Evolutionary conservation across 2,113 vertebrate species (phyloP).

Genomic region (Bettongia penicillata): DNA sequence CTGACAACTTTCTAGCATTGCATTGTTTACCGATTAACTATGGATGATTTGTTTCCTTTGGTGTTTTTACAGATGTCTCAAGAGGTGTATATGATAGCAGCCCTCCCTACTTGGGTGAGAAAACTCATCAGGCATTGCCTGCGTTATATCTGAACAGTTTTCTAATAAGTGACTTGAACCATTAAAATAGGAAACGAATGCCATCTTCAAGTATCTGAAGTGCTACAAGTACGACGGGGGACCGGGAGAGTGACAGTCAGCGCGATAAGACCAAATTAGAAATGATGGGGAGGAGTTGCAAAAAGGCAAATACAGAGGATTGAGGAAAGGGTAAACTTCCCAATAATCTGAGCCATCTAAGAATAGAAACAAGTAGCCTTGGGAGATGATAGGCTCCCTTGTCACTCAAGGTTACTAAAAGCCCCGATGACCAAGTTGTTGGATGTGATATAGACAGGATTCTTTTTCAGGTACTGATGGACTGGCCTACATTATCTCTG

Average conservation of each 20-base stretch:
- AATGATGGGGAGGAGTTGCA: background rate
- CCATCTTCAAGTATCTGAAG: background rate
- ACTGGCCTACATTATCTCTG: background rate
- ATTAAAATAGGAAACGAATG: background rate
- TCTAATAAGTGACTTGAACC: background rate
- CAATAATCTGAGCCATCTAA: background rate
- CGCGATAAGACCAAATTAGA: background rate
- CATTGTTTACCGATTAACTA: background rate
- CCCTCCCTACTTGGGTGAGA: background rate
- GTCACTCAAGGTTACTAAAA: background rate
- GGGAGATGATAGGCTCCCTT: background rate
- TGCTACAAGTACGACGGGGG: background rate
- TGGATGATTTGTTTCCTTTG: background rate
- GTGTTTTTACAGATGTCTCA: constrained; percentile 21
- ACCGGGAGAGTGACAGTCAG: background rate
- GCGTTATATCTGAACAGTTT: background rate
- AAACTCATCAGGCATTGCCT: background rate
- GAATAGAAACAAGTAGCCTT: background rate
- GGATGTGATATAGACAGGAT: background rate
- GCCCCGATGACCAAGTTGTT: background rate
- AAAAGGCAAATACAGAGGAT: background rate
- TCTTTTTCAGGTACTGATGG: background rate
- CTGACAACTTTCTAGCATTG: background rate
- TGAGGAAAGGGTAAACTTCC: background rate
- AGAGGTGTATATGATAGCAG: background rate